Conservation (phyloP, 2,113 vertebrate genomes). For the Haemorhous mexicanus region DNA sequence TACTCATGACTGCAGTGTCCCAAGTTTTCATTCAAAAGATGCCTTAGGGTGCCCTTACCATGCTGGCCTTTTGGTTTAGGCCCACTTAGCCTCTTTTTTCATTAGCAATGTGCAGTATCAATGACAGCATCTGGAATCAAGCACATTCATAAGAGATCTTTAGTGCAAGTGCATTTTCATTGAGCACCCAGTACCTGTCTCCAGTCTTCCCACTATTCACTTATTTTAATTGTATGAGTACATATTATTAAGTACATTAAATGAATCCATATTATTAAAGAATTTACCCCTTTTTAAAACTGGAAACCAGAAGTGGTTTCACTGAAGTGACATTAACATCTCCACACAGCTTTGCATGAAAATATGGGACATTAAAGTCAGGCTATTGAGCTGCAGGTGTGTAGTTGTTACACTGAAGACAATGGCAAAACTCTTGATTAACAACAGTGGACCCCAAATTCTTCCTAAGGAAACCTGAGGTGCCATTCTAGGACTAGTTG, state of each 20-base stretch:
- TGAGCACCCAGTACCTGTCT: background rate
- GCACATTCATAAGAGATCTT: background rate
- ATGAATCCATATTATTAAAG: background rate
- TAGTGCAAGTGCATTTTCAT: background rate
- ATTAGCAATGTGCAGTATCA: background rate
- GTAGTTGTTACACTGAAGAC: background rate
- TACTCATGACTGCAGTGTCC: background rate
- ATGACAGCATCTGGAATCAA: background rate
- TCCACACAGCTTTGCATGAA: background rate
- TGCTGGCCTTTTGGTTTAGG: background rate
- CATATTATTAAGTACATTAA: background rate
- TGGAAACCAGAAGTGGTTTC: background rate
- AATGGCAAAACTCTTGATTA: background rate
- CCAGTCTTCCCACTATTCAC: background rate
- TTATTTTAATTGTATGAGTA: background rate
- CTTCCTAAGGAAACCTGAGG: background rate
- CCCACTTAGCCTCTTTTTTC: background rate
- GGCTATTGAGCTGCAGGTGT: background rate
- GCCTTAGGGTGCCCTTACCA: background rate
- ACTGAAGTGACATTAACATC: background rate
- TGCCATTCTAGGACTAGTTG: background rate
- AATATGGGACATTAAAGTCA: background rate
- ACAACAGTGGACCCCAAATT: background rate
- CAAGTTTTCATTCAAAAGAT: background rate
- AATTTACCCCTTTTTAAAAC: background rate